These are phyloP conservation scores for Girardinichthys multiradiatus DNA, from an alignment of 2,113 vertebrate species.

Conservation along the genomic window DNA sequence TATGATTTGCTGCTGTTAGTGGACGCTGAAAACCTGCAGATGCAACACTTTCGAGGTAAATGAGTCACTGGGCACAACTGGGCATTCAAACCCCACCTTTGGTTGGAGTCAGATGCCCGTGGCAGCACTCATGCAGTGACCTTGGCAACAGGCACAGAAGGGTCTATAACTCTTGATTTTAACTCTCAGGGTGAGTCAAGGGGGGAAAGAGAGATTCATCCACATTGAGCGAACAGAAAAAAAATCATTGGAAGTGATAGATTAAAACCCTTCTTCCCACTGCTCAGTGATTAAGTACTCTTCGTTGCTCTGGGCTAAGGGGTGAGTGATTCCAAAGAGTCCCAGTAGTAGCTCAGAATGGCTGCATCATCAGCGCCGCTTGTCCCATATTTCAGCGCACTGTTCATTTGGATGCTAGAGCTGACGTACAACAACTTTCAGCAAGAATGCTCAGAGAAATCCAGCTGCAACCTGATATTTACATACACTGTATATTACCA, in stretches of 20 bases:
- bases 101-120: slow-evolving; percentile 66
- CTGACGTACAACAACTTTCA: slow-evolving; percentile 52
- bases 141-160: slow-evolving; percentile 62
- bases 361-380: slow-evolving; percentile 71
- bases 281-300: slow-evolving; percentile 64
- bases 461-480: too few species aligned
- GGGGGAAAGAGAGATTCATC: slow-evolving; percentile 11
- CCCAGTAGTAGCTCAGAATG: slow-evolving; percentile 67
- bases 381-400: slow-evolving; percentile 70
- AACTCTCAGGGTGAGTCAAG: slow-evolving; percentile 42
- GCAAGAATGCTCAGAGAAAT: slow-evolving; percentile 34
- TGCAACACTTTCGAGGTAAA: slow-evolving; percentile 11
- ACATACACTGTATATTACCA: background rate
- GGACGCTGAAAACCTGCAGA: slow-evolving; percentile 25
- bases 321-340: slow-evolving; percentile 66
- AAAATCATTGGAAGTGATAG: slow-evolving; percentile 56
- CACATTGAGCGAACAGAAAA: slow-evolving; percentile 50
- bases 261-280: slow-evolving; percentile 56
- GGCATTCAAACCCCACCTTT: slow-evolving; percentile 33
- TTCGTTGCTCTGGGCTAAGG: slow-evolving; percentile 39
- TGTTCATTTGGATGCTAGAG: slow-evolving; percentile 64
- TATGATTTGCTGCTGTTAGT: slow-evolving; percentile 27
- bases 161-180: slow-evolving; percentile 53
- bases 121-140: slow-evolving; percentile 61
- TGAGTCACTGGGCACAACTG: slow-evolving; percentile 30